Base-by-base conservation (phyloP, 1,140 invertebrate species). In the Lepidurus couesii region DNA sequence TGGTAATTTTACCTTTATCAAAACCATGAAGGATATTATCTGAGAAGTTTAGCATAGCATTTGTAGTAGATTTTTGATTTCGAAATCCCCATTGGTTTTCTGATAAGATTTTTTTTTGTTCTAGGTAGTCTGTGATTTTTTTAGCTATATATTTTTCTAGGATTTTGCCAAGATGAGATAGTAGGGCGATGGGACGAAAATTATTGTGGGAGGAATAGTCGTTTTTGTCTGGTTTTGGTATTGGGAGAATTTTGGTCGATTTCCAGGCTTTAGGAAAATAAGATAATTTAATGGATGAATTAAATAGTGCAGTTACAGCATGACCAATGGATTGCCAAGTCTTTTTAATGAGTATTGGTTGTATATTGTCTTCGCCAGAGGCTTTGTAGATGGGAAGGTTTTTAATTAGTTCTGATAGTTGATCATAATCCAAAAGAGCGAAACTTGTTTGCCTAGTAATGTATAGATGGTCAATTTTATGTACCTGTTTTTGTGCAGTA, bases 211-310 rank as follows among this genome's bases (percentile, higher is more conserved):
- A 7, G 6, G n/a, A 7, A 34, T 76, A 76, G 34, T 43, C 44
- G 34, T 42, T 24, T 76, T 76, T 76, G 8, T 2, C 42, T 8
- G 75, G 75, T 42, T 76, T 76, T 16, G 75, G 75, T 1, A 76
- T 7, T 9, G 44, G 42, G 9, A 44, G 7, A 16, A 76, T 42
- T 76, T 76, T 76, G 10, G 16, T 34, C 1, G 42, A 7, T 76
- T 76, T 76, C 75, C 75, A 42, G n/a, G 75, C n/a, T 10, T 42
- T 43, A 43, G 75, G 34, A 44, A 76, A 76, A 42, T 76, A 43
- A 7, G 42, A 1, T 7, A 76, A 8, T 7, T 34, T 16, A 1
- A 76, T 10, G 34, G 42, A 34, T 10, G 75, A n/a, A 43, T 76
- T 76, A 44, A n/a, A 76, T 43, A 76, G 21, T 10, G 42, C 16